Base-by-base conservation (phyloP, 2,797 vertebrate genomes). In the Coccyzus lansbergi region DNA sequence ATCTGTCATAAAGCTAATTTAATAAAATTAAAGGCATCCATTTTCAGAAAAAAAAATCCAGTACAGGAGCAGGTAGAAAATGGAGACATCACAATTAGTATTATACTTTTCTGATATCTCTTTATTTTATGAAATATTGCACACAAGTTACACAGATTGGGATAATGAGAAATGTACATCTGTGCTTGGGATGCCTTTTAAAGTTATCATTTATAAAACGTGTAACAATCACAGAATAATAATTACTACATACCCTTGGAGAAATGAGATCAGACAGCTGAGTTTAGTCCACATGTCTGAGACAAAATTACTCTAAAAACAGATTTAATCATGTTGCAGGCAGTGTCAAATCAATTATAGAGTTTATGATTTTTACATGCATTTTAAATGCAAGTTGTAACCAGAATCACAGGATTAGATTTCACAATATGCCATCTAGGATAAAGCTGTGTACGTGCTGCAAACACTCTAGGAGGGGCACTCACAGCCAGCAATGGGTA, bases 61-160 rank as follows among this genome's bases (percentile, higher is more conserved):
- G 10, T 29, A 7, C 25, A 51, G 15, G 9, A 59, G 4, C 19
- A 71, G 19, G n/a, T 87, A 87, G n/a, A 76, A 26, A 88, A 51
- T 7, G 71, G 26, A 68, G 14, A 74, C 14, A 65, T 42, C 9
- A 60, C n/a, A 58, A 74, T 51, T 19, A 25, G 18, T 29, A 16
- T 77, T 71, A 40, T 13, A 8, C 4, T 81, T 64, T 84, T 52
- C 34, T 55, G 16, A 5, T 72, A 80, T 21, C 7, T 56, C 40
- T 95, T 93, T 94, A 92, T 94, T 95, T 88, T 95, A 92, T 55
- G 90, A 96, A 96, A 92, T 94, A 83, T 84, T 93, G 80, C 49
- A 71, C 83, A 52, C 80, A 36, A 86, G 6, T 94, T 95, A 81
- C 36, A 82, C 22, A 29, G 29, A 8, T 46, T 64, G 12, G 21